phyloP scores from a whole-genome alignment of 2,113 vertebrate genomes.

The Pluvianellus socialis region DNA sequence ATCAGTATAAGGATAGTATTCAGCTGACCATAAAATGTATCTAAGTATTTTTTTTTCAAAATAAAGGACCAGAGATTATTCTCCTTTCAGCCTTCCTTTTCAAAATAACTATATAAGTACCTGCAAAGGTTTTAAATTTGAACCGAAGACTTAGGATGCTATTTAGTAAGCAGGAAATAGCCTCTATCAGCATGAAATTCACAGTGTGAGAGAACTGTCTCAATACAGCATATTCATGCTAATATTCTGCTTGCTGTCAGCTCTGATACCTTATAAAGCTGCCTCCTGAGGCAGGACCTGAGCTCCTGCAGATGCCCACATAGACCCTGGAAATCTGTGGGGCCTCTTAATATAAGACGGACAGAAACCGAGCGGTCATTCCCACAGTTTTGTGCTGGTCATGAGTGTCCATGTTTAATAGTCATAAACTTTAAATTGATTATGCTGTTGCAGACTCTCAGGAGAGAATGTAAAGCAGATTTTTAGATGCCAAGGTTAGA shows the following conservation, averaged over 20 bases:
- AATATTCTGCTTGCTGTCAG: constrained; percentile 49
- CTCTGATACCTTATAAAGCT: constrained; percentile 37
- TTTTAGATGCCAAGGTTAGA: constrained; percentile 6
- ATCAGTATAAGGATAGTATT: neutral
- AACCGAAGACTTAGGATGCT: constrained; percentile 37
- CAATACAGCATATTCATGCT: constrained; percentile 36
- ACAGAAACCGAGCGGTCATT: neutral
- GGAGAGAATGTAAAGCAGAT: constrained; percentile 3
- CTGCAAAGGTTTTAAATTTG: constrained; percentile 42
- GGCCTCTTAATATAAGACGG: neutral
- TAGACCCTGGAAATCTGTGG: neutral
- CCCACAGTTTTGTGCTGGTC: neutral
- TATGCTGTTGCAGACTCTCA: neutral
- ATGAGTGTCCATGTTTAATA: neutral
- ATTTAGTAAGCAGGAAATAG: constrained; percentile 56
- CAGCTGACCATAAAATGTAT: constrained; percentile 2
- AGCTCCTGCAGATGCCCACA: neutral
- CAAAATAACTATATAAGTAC: constrained; percentile 28
- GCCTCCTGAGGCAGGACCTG: constrained; percentile 32
- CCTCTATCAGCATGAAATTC: constrained; percentile 52
- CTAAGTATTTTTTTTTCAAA: constrained; percentile 11
- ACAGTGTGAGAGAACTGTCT: constrained; percentile 52
- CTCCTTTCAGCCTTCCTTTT: constrained; percentile 15
- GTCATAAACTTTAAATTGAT: neutral
- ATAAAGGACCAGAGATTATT: constrained; percentile 26